Evolutionary conservation across 2,888 invertebrate species (phyloP), one percentile per base, ranked within the genome.

Genomic region (Troides oblongomaculatus): DNA sequence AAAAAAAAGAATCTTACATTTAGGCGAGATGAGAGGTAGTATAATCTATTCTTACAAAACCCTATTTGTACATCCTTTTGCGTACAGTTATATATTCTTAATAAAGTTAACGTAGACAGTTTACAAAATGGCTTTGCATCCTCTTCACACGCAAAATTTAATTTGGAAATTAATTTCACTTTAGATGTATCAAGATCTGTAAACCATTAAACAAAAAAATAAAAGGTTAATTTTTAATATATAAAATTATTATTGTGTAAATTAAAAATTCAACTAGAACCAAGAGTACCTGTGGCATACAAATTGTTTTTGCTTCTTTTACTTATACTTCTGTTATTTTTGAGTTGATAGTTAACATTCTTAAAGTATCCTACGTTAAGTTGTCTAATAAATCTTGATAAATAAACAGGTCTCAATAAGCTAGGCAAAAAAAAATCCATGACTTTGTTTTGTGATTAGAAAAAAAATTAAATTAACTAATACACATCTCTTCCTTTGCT

Each of bases 71-170:
- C 75, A 81, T 94, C 94, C 64, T 83, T 80, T 77, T 84, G 78
- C 50, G 87, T 89, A 30, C 78, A 78, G 77, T 82, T 85, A 66
- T 80, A 81, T 70, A 93, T 81, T 73, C 83, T 82, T 17, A 82
- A 43, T 72, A 93, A 82, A 64, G 84, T 84, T 73, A 77, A 84
- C 2, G 85, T 50, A 1, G 93, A 86, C 57, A 94, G 78, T 62
- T 88, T 86, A 71, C 93, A 81, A 75, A 94, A 93, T 1, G 94
- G 94, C 50, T 88, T 75, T 70, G 93, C 93, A 83, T 94, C 93
- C 76, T 93, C 90, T 0, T 89, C 76, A 67, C 88, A 85, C 61
- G 79, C 77, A 66, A 93, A 87, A 66, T 92, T 87, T 72, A 94
- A 81, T 30, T 81, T 74, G 25, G 81, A 78, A 46, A 94, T 77